Conservation (phyloP, 1,140 invertebrate species). For the Globodera rostochiensis region DNA sequence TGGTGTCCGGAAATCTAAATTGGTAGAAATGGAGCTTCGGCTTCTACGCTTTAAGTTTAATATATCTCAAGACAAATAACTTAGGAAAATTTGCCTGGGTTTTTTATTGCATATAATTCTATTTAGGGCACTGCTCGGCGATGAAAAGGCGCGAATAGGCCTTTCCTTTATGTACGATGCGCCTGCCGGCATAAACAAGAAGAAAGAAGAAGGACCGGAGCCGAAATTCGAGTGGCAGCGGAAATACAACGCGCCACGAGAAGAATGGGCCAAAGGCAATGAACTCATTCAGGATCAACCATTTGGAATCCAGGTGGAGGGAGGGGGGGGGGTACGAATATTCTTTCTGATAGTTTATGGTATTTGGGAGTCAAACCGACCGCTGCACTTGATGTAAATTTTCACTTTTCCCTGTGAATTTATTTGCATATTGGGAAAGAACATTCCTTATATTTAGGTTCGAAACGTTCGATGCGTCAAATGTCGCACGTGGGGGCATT, state of each 20-base stretch:
- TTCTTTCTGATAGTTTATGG: too few species aligned
- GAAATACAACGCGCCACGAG: conserved; percentile 95
- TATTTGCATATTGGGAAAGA: too few species aligned
- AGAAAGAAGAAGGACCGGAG: conserved; percentile 80
- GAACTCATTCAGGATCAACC: conserved; percentile 84
- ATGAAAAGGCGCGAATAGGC: conserved; percentile 98
- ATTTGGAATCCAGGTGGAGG: conserved; percentile 85
- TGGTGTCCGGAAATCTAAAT: too few species aligned
- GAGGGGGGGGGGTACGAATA: not conserved
- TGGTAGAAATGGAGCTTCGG: too few species aligned
- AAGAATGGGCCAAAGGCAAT: conserved; percentile 70
- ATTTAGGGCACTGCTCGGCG: conserved; percentile 85
- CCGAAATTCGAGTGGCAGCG: conserved; percentile 99
- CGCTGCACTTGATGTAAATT: too few species aligned
- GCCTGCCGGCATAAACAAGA: conserved; percentile 78
- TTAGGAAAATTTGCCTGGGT: not conserved
- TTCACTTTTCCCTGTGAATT: too few species aligned
- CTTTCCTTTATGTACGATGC: conserved; percentile 99
- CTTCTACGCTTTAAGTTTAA: too few species aligned
- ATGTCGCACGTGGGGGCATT: conserved; percentile 98
- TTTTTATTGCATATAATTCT: conserved; percentile 41
- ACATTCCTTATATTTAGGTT: conserved; percentile 70
- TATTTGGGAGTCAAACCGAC: too few species aligned
- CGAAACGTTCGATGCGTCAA: conserved; percentile 96
- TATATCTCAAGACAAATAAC: too few species aligned